Conservation (phyloP, 2,113 vertebrate species). For the Sceloporus undulatus region DNA sequence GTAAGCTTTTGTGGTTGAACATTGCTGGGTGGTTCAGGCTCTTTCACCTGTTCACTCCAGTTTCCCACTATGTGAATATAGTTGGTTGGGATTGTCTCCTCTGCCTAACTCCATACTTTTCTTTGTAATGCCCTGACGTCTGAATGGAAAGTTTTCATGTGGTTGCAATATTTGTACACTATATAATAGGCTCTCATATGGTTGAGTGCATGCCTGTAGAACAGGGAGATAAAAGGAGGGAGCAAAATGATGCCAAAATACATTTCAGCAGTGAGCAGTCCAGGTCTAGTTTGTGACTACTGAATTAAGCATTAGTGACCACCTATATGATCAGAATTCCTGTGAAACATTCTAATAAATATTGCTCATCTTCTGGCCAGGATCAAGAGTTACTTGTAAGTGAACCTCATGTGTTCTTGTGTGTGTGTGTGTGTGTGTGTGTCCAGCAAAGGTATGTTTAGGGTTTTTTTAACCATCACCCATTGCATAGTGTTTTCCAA, state of each 20-base stretch:
- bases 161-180: neutral
- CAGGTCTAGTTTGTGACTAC: neutral
- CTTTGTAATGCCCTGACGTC: neutral
- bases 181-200: neutral
- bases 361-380: neutral
- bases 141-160: neutral
- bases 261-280: neutral
- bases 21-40: too few species aligned
- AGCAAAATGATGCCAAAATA: neutral
- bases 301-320: neutral
- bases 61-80: too few species aligned
- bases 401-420: neutral
- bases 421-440: too few species aligned
- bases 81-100: neutral
- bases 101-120: too few species aligned
- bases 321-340: neutral
- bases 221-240: neutral
- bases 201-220: neutral
- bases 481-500: neutral
- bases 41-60: too few species aligned
- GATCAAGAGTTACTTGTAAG: neutral
- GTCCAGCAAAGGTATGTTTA: neutral
- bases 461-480: neutral
- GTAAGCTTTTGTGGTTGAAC: too few species aligned
- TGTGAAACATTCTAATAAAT: neutral